Conservation (phyloP, 2,888 invertebrate species). For the Volucella inflata region DNA sequence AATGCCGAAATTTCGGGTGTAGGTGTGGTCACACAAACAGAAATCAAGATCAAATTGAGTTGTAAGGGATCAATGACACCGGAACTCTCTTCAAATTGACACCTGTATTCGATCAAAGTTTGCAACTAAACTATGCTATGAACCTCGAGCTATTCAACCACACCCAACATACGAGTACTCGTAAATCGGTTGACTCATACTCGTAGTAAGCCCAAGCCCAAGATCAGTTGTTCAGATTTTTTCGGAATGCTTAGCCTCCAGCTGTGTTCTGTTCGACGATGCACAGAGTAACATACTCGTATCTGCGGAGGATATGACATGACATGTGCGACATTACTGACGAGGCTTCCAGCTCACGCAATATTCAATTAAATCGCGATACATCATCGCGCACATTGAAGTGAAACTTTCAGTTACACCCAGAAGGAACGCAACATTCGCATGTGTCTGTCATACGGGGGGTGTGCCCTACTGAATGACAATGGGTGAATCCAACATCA, state of each 20-base stretch:
- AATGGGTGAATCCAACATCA: constrained; percentile 26
- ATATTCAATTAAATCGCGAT: constrained; percentile 69
- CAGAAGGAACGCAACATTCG: constrained; percentile 40
- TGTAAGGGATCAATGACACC: constrained; percentile 9
- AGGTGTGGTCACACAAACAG: neutral
- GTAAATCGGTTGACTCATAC: constrained; percentile 9
- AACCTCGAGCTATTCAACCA: no score
- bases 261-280: constrained; percentile 31
- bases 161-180: neutral
- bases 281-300: neutral
- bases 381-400: constrained; percentile 55
- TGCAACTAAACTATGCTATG: no score
- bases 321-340: constrained; percentile 60
- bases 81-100: neutral
- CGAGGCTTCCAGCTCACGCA: constrained; percentile 67
- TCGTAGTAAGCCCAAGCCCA: constrained; percentile 10
- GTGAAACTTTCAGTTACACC: constrained; percentile 5
- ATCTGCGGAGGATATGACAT: constrained; percentile 26
- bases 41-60: neutral
- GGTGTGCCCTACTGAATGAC: constrained; percentile 62
- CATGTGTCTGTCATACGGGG: constrained; percentile 23
- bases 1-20: constrained; percentile 8
- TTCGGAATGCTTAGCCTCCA: constrained; percentile 43
- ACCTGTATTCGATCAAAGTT: no score
- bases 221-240: constrained; percentile 47